A percentile compares a stretch with the other conserved stretches of the same genome.
These are phyloP conservation scores for Corydoras maculifer DNA, from an alignment of 2,113 vertebrate species.

Conservation along the genomic window DNA sequence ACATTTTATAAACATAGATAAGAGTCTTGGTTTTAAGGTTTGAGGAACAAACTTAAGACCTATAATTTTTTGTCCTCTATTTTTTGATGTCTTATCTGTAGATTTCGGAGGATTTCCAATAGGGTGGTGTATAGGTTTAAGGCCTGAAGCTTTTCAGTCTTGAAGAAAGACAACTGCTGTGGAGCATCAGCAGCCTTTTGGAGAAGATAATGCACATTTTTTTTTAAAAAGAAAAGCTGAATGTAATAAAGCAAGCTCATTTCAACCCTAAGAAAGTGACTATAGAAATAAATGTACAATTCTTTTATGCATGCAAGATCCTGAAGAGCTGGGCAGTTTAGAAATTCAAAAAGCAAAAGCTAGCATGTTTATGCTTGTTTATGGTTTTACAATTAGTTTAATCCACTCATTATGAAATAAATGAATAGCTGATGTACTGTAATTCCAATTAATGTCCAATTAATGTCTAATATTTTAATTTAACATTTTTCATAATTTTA, in stretches of 20 bases:
- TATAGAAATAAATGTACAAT: background rate
- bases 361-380: no score
- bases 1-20: no score
- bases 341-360: background rate
- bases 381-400: no score
- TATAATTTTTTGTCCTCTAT: background rate
- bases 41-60: no score
- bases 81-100: slow-evolving; percentile 9
- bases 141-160: slow-evolving; percentile 7
- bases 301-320: background rate
- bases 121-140: background rate
- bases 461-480: no score
- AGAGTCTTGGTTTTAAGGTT: no score
- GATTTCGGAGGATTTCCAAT: background rate
- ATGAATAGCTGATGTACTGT: no score
- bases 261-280: background rate
- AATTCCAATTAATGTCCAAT: no score
- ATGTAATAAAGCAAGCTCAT: background rate
- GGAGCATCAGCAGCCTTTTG: background rate
- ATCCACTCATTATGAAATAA: no score
- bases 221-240: background rate
- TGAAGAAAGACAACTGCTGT: background rate
- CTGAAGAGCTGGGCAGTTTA: background rate
- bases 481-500: no score
- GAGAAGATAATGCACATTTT: background rate